Base-by-base conservation (phyloP, 2,888 invertebrate species). In the Aleiodes leptofemur region DNA sequence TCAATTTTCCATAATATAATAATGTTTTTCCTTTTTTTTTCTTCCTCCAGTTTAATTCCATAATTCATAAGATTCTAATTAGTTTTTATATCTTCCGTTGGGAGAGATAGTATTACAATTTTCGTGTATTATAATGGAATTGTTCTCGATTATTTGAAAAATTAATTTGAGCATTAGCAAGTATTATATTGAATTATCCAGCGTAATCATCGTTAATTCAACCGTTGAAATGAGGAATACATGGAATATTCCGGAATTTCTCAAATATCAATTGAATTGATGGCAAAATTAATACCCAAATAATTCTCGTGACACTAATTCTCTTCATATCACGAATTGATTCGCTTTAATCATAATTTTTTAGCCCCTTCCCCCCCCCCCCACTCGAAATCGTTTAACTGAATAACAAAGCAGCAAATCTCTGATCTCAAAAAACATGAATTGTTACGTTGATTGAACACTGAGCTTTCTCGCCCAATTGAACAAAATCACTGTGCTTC, bases 391-490 rank as follows among this genome's bases (percentile, higher is more conserved):
- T 38, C 38, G 8, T 38, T 38, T 38, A 38, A 43, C 11, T 43
- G 43, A 43, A 43, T 43, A 9, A 23, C 29, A 23, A 16, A 16
- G 14, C 29, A 11, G 9, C 23, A 55, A 55, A 55, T 55, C 5
- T 7, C 29, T 29, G 56, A 23, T 56, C 56, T 29, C 23, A 8
- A 8, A 43, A 43, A 16, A 56, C 11, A 11, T 56, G 3, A 11
- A 56, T 64, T 48, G 64, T 64, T 64, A 64, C 64, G 48, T 43
- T 8, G 64, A 64, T 14, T 9, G 16, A 55, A 34, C 48, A 66
- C 66, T 64, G 48, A 16, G 78, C 76, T 74, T 79, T 74, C 78
- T 74, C 61, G 61, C 59, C 53, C 79, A 79, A 81, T 84, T 80
- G 81, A 68, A 73, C 68, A 50, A 69, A 77, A 43, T 43, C 78